Base-by-base conservation (phyloP, 2,797 vertebrate species). In the Clarias fuscus region DNA sequence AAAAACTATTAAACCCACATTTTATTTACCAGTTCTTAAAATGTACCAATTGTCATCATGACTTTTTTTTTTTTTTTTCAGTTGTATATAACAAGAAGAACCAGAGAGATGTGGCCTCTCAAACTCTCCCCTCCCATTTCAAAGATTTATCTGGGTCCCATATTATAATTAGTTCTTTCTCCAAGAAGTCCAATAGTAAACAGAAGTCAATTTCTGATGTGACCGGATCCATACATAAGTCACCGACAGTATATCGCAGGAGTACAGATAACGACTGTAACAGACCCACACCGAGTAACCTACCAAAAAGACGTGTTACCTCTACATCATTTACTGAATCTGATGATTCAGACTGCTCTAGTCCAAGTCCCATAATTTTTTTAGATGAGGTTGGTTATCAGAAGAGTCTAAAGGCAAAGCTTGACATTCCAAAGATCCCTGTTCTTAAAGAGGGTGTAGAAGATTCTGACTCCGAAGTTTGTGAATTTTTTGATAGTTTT, bases 401-500 rank as follows among this genome's bases (percentile, higher is more conserved):
- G 86, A 99, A 97, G 92, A 99, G 98, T 91, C 91, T 99, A 90
- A 95, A 96, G 89, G 98, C 98, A 90, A 98, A 98, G 89, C 95
- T 99, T 90, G 96, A 98, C 86, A 96, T 99, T 90, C 98, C 98
- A 73, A 97, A 98, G 94, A 96, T 99, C 79, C 98, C 98, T 11
- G 92, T 98, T 59, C 95, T 96, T 85, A 97, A 96, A 91, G 97
- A 99, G 82, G 96, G 95, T 71, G 94, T 99, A 81, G 98, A 99
- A 90, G 98, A 99, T 94, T 99, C 98, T 10, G 98, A 99, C 91
- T 99, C 98, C 8, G 98, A 99, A 96, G 95, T 99, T 48, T 98
- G 98, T 92, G 98, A 99, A 90, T 99, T 99, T 94, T 99, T 99
- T 90, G 98, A 99, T 93, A 99, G 98, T 90, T 99, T 99, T 92